Evolutionary conservation across 1,140 invertebrate species (phyloP), one percentile per base, ranked within the genome.

Genomic region (Trachelipus rathkii): DNA sequence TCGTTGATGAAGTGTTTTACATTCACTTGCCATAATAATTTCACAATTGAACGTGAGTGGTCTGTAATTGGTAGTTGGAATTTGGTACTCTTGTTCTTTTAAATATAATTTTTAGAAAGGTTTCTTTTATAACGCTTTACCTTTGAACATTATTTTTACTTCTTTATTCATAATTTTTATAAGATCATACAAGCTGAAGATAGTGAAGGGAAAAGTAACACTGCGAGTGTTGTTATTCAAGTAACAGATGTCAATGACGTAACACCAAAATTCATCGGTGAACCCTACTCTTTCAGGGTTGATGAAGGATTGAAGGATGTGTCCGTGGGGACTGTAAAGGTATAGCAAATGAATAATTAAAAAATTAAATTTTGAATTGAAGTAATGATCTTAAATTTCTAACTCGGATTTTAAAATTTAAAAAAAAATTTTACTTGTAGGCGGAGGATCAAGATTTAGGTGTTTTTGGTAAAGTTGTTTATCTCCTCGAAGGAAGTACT

Each of bases 161-260:
- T 9, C 9, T 21, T 71, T 15, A 71, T n/a, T 44, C 71, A 4
- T 72, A 5, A 66, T 83, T 79, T n/a, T 80, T 84, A 85, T 71
- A 83, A 92, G 91, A 86, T 92, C 76, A 89, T 96, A 33, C 92
- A 90, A 86, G 94, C 93, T 0, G 92, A 94, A 84, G 94, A 96
- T 84, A 89, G 90, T 19, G 93, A 92, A 13, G 93, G 92, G 50
- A 84, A 95, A 43, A 91, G 90, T 0, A 92, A 90, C 78, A 93
- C 91, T 0, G 91, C 92, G 0, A 93, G 91, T 0, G 91, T 95
- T 0, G 94, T 94, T 82, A 93, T 96, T 21, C 92, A 91, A 83
- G 92, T 96, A 0, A 93, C 92, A 0, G 94, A 95, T 82, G 93
- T 95, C 50, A 95, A 96, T 82, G 94, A 96, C 82, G 93, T 95